Evolutionary conservation across 1,140 invertebrate species (phyloP).

Genomic region (Cephus cinctus): DNA sequence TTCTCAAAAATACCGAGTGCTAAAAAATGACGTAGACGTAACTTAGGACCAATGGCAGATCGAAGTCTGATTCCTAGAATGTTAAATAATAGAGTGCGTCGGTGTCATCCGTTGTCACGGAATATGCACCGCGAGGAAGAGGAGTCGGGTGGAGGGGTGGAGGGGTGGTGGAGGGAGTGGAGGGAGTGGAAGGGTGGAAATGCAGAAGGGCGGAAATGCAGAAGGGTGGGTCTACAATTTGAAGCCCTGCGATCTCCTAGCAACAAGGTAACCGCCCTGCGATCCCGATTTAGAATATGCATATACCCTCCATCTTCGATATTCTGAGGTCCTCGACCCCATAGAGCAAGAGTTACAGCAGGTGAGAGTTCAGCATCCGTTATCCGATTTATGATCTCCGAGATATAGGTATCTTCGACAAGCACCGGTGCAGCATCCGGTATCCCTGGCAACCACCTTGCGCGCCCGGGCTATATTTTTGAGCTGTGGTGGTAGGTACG

Average conservation of each 20-base stretch:
- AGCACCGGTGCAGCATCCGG: no score
- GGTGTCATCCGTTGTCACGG: slow-evolving; percentile 14
- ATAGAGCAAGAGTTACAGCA: no score
- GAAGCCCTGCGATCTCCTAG: no score
- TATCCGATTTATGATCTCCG: no score
- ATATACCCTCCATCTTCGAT: slow-evolving; percentile 2
- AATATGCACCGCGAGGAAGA: slow-evolving; percentile 2
- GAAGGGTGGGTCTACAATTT: no score
- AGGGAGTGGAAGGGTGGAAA: background rate
- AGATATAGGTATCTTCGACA: no score
- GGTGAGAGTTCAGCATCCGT: no score
- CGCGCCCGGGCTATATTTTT: background rate
- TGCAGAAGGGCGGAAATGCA: background rate
- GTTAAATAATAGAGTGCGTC: slow-evolving; percentile 9
- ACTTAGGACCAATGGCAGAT: background rate
- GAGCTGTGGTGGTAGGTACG: no score
- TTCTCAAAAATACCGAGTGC: background rate
- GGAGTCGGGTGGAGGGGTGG: background rate
- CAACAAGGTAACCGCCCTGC: no score
- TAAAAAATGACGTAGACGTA: background rate
- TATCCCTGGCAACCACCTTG: background rate
- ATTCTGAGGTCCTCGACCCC: background rate
- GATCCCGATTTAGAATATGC: slow-evolving; percentile 9
- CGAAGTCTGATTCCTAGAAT: slow-evolving; percentile 6
- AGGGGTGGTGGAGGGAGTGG: background rate